Conservation (phyloP, 2,888 invertebrate species). For the Coelopa pilipes region DNA sequence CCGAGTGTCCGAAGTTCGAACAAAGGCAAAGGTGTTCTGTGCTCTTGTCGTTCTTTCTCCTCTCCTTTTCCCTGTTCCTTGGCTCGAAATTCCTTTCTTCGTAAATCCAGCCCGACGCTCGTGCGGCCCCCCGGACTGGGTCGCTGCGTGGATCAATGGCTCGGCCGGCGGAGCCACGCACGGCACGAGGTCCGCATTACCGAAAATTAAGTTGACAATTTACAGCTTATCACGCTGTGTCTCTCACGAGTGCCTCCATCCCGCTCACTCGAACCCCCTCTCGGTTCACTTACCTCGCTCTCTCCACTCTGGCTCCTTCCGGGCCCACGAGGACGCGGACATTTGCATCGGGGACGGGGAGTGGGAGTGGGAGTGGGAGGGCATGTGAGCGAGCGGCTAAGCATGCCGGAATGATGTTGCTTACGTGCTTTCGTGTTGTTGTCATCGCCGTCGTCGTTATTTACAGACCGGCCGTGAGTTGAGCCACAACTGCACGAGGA, state of each 20-base stretch:
- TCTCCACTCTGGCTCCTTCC: neutral
- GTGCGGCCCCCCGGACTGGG: neutral
- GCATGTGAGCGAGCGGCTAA: neutral
- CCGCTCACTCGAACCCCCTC: neutral
- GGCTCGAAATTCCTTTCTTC: too few relatives aligned
- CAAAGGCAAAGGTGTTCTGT: too few relatives aligned
- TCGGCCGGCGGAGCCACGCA: neutral
- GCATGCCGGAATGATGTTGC: neutral
- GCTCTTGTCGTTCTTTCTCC: too few relatives aligned
- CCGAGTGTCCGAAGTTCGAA: neutral
- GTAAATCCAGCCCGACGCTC: too few relatives aligned
- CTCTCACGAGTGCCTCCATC: neutral
- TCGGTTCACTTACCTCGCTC: too few relatives aligned
- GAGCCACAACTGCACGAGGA: neutral
- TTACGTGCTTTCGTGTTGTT: too few relatives aligned
- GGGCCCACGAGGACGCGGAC: too few relatives aligned
- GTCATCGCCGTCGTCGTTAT: neutral
- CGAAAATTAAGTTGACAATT: slow-evolving; percentile 11
- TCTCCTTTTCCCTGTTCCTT: too few relatives aligned
- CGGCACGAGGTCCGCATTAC: neutral
- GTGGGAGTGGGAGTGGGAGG: slow-evolving; percentile 22
- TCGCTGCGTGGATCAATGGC: too few relatives aligned
- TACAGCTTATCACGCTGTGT: slow-evolving; percentile 15
- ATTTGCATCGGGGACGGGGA: neutral
- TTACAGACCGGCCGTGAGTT: neutral